Evolutionary conservation across 2,888 invertebrate species (phyloP).

Genomic region (Tromatobia lineatoria): DNA sequence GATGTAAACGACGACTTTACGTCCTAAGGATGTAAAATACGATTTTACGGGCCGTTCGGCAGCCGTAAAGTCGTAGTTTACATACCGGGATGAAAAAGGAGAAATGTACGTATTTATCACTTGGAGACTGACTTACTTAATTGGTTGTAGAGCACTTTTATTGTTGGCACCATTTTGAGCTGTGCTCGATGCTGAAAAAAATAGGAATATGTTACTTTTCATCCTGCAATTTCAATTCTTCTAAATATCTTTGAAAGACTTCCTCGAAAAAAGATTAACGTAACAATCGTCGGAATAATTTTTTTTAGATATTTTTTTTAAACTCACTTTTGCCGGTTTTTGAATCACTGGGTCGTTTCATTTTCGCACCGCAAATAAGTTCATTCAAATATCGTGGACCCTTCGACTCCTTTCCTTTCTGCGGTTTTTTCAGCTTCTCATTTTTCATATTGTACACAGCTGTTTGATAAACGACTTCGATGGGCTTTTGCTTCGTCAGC

Average conservation of each 20-base stretch:
- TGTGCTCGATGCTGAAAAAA: slow-evolving; percentile 56
- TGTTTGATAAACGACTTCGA: slow-evolving; percentile 80
- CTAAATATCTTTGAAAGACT: too few relatives aligned
- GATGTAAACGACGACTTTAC: too few relatives aligned
- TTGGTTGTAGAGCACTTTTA: slow-evolving; percentile 57
- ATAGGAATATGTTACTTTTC: neutral
- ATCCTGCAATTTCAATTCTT: neutral
- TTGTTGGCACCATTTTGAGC: slow-evolving; percentile 51
- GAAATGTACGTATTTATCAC: neutral
- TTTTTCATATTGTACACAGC: slow-evolving; percentile 82
- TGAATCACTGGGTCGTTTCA: slow-evolving; percentile 69
- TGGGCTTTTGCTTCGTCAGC: slow-evolving; percentile 71
- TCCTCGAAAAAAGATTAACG: too few relatives aligned
- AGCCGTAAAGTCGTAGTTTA: too few relatives aligned
- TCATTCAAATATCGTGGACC: slow-evolving; percentile 78
- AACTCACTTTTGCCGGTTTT: neutral
- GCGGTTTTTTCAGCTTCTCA: slow-evolving; percentile 77
- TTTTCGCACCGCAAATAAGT: slow-evolving; percentile 78
- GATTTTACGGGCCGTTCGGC: too few relatives aligned
- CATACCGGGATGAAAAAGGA: neutral
- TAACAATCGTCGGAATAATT: too few relatives aligned
- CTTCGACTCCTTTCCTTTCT: slow-evolving; percentile 74
- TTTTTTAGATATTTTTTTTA: neutral
- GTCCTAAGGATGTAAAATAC: neutral
- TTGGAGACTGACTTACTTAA: slow-evolving; percentile 53